Conservation (phyloP, 2,888 invertebrate species). For the Heliothis peltigera region DNA sequence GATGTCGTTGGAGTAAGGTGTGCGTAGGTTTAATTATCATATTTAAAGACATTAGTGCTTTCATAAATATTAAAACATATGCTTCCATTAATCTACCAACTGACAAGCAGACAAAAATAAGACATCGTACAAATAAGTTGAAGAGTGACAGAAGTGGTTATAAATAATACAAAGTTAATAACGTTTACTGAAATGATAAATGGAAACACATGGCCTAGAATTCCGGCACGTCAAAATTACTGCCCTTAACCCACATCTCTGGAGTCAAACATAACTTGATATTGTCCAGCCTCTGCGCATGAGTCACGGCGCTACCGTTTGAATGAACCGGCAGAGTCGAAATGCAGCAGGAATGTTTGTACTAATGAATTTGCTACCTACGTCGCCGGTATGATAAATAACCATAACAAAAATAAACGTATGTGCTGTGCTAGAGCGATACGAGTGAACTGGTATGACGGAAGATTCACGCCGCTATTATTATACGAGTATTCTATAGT, state of each 20-base stretch:
- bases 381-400: constrained; percentile 49
- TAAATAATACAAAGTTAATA: constrained; percentile 55
- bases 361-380: constrained; percentile 45
- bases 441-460: constrained; percentile 61
- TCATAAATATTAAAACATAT: constrained; percentile 29
- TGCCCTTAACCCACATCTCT: constrained; percentile 67
- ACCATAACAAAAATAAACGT: constrained; percentile 53
- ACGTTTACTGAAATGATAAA: constrained; percentile 63
- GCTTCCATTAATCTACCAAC: constrained; percentile 49
- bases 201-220: constrained; percentile 57
- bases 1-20: not conserved
- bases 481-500: too few relatives aligned
- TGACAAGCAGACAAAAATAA: constrained; percentile 41
- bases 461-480: constrained; percentile 45
- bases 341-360: constrained; percentile 37
- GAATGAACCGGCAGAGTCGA: constrained; percentile 57
- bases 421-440: constrained; percentile 29
- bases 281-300: constrained; percentile 62
- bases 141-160: constrained; percentile 41
- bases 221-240: constrained; percentile 50
- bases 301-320: constrained; percentile 59
- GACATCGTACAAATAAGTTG: constrained; percentile 27
- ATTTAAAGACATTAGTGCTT: constrained; percentile 16
- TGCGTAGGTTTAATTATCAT: too few relatives aligned
- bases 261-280: constrained; percentile 54